Evolutionary conservation across 2,797 vertebrate species (phyloP).

Genomic region (Platyrinchus mystaceus): DNA sequence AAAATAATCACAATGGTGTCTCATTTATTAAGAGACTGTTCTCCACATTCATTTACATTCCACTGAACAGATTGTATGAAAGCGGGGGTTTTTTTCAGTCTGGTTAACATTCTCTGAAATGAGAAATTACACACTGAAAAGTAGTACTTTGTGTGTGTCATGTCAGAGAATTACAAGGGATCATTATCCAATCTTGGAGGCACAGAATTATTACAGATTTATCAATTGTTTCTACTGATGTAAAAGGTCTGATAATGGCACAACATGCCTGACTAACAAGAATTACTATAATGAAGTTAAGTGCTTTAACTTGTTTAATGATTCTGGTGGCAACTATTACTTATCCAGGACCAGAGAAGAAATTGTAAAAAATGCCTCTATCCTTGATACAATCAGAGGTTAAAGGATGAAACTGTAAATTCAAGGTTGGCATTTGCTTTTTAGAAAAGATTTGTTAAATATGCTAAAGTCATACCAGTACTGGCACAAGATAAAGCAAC

Average conservation of each 20-base stretch:
- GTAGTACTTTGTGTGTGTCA: slow-evolving; percentile 54
- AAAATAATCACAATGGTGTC: slow-evolving; percentile 49
- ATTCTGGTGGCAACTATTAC: slow-evolving; percentile 57
- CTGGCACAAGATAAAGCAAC: slow-evolving; percentile 24
- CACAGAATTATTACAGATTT: slow-evolving; percentile 61
- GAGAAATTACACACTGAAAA: slow-evolving; percentile 64
- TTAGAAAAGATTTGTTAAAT: slow-evolving; percentile 36
- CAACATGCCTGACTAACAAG: slow-evolving; percentile 40
- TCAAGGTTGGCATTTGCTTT: slow-evolving; percentile 53
- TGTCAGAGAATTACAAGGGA: slow-evolving; percentile 58
- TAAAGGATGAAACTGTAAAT: slow-evolving; percentile 58
- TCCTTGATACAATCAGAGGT: slow-evolving; percentile 36
- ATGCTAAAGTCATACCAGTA: background rate
- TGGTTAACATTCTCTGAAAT: slow-evolving; percentile 58
- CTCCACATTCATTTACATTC: slow-evolving; percentile 41
- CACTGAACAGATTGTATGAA: slow-evolving; percentile 44
- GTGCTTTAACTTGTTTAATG: slow-evolving; percentile 64
- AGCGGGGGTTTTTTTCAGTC: background rate
- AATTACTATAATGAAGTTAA: slow-evolving; percentile 65
- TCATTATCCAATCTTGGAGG: slow-evolving; percentile 63
- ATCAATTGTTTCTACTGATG: slow-evolving; percentile 68
- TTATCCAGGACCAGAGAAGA: slow-evolving; percentile 41
- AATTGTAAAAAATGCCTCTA: slow-evolving; percentile 49
- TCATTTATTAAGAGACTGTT: slow-evolving; percentile 65
- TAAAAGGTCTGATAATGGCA: slow-evolving; percentile 55